Evolutionary conservation across 2,113 vertebrate species (phyloP).

Genomic region (Odocoileus hemionus): DNA sequence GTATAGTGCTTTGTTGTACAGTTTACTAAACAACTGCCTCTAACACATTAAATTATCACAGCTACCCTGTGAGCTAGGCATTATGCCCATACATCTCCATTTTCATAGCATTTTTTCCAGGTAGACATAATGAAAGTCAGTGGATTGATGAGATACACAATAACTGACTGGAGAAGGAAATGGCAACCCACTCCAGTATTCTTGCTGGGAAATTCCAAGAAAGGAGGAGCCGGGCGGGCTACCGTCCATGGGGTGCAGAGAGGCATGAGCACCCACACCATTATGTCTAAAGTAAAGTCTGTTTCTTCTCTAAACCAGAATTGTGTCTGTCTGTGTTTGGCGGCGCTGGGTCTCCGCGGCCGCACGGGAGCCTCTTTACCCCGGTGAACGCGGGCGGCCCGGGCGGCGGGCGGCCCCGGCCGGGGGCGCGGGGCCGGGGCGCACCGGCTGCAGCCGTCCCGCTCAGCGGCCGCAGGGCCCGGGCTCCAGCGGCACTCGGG

Average conservation of each 20-base stretch:
- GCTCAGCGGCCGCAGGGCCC: not conserved
- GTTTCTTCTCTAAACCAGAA: not conserved
- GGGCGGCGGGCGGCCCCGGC: accelerated
- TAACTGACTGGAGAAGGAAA: not conserved
- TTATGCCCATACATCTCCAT: not conserved
- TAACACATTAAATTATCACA: not conserved
- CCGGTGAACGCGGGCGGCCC: not conserved
- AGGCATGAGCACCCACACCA: not conserved
- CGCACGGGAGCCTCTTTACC: not conserved
- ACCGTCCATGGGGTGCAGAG: not conserved
- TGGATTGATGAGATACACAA: not conserved
- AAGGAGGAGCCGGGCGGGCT: not conserved
- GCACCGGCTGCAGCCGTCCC: no score
- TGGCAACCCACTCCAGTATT: not conserved
- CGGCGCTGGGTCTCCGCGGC: not conserved
- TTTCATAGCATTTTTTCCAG: not conserved
- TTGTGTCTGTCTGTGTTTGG: no score
- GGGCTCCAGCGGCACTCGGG: not conserved
- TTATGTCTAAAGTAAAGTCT: not conserved
- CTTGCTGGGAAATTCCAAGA: not conserved
- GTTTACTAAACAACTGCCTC: not conserved
- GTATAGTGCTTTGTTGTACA: not conserved
- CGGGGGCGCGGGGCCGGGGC: no score
- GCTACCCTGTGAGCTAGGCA: not conserved
- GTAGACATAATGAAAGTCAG: not conserved